Base-by-base conservation (phyloP, 2,888 invertebrate genomes). In the Monoplex corrugatus region DNA sequence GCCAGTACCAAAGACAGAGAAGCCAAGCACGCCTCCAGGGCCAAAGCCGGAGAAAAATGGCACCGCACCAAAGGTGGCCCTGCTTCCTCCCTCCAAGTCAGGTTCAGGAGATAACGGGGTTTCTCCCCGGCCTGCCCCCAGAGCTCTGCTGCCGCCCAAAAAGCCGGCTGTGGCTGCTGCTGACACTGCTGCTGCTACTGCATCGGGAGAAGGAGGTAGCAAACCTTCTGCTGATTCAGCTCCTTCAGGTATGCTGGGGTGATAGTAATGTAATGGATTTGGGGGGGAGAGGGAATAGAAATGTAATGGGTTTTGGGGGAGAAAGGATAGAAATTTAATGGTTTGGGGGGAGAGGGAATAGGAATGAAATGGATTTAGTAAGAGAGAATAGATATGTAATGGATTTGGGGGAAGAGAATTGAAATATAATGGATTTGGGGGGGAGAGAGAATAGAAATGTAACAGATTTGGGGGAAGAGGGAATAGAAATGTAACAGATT, bases 141-240 rank as follows among this genome's bases (percentile, higher is more conserved):
- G 89, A 0, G 86, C 44, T n/a, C 44, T 86, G 40, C 45, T 89
- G 28, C 75, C 87, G 10, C 89, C 89, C 45, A 90, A 89, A 32
- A 89, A 90, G 87, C 90, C 90, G 2, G n/a, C 40, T 0, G 32
- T 19, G 0, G 35, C 19, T 45, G 87, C 38, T 13, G 16, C 43
- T n/a, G 72, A 72, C 75, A 63, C 45, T 28, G 23, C 28, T 68
- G 63, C 38, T 86, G 57, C 50, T 84, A 35, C n/a, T 50, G 0
- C 13, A n/a, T n/a, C n/a, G n/a, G n/a, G 16, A n/a, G 43, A 50
- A 16, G 50, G 28, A 80, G n/a, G 57, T 57, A 16, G 57, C 72
- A 72, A 50, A 50, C 50, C 50, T 50, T 19, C 68, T 68, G 0
- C 68, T 28, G 68, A 68, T 23, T 68, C 68, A n/a, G 8, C 68